Evolutionary conservation across 1,140 invertebrate genomes (phyloP).

Genomic region (Thalassaphorura encarpata): DNA sequence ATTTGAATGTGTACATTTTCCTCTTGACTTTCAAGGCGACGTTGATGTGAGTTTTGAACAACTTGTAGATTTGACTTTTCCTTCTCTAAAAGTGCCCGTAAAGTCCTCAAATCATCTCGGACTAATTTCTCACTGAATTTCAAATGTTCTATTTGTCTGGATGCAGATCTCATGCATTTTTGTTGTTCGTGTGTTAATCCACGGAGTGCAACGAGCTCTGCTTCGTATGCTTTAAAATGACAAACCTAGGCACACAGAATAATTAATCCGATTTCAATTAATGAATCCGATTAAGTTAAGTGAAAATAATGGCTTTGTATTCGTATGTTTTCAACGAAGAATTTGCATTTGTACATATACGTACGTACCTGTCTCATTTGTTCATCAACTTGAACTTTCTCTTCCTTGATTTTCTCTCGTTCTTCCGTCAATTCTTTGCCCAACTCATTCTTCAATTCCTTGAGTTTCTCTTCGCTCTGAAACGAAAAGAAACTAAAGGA

Average conservation of each 20-base stretch:
- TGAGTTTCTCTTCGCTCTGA: constrained; percentile 40
- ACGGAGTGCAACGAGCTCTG: constrained; percentile 47
- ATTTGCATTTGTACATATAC: not conserved
- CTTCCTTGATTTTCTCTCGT: constrained; percentile 18
- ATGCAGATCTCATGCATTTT: constrained; percentile 44
- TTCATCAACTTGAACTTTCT: constrained; percentile 12
- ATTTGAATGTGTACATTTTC: constrained; percentile 33
- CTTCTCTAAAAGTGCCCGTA: constrained; percentile 42
- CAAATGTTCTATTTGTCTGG: constrained; percentile 47
- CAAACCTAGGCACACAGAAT: constrained; percentile 36
- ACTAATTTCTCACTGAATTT: constrained; percentile 44
- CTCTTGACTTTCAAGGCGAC: constrained; percentile 29
- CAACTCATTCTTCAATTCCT: constrained; percentile 35
- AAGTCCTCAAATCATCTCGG: constrained; percentile 45
- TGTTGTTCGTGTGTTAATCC: constrained; percentile 48
- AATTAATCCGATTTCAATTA: not conserved
- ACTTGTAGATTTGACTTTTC: constrained; percentile 40
- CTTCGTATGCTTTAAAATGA: constrained; percentile 47
- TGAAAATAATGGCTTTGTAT: not conserved
- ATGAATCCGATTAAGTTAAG: not conserved
- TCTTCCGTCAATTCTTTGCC: constrained; percentile 37
- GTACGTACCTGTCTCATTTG: constrained; percentile 27
- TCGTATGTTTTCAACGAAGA: too few relatives aligned
- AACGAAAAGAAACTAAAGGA: constrained; percentile 2
- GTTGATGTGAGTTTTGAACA: constrained; percentile 18